Base-by-base conservation (phyloP, 2,797 vertebrate species). In the Phrynocephalus forsythii region DNA sequence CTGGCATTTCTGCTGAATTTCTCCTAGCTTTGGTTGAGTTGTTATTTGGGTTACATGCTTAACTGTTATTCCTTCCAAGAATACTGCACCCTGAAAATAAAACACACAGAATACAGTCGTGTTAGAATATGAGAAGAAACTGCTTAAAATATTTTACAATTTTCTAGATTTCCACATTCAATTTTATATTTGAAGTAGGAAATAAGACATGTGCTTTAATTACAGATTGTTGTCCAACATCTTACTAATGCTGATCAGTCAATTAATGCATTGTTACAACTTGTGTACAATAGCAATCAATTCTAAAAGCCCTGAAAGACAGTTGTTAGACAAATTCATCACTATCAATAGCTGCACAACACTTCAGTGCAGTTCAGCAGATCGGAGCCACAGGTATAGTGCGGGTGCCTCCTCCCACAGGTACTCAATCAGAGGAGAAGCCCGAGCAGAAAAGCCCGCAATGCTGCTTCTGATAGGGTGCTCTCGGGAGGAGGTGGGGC, bases 21-120 rank as follows among this genome's bases (percentile, higher is more conserved):
- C 97, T 92, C 98, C 98, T 82, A 99, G 96, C 93, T 98, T 99
- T 88, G 98, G 98, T 94, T 99, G 98, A 8, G 95, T 95, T 89
- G 97, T 99, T 96, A 99, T 90, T 95, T 99, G 99, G 85, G 96
- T 97, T 96, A 99, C 98, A 84, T 97, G 98, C 96, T 97, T 99
- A 89, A 99, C 98, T 20, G 97, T 92, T 91, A 99, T 92, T 87
- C 98, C 98, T 97, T 99, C 99, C 94, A 99, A 96, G 96, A 99
- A 99, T 91, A 99, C 96, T 76, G 99, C 99, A 80, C 98, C 98
- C 99, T 99, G 90, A 92, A 71, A 56, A 78, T 44, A 82, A 56
- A 85, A 63, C 6, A 85, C 18, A 60, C 15, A 79, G 79, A 84
- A 6, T 28, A 86, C 2, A 82, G 52, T 30, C 52, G 63, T 66